Evolutionary conservation across 1,140 invertebrate species (phyloP).

Genomic region (Himalopsyche phryganea): DNA sequence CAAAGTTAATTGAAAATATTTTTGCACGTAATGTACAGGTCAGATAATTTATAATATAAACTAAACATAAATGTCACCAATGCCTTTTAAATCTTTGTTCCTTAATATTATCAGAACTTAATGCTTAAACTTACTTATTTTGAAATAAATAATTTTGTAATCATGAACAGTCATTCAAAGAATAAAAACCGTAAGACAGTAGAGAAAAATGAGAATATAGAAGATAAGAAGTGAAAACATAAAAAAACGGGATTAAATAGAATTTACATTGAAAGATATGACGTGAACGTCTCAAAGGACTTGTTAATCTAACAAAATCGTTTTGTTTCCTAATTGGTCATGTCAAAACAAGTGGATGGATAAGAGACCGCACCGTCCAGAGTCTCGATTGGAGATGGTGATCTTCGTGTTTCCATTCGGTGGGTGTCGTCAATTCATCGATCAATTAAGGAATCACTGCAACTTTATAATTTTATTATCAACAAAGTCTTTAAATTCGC

Average conservation of each 20-base stretch:
- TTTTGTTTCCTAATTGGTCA: slow-evolving; percentile 32
- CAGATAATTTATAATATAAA: slow-evolving; percentile 10
- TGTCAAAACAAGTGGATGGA: slow-evolving; percentile 18
- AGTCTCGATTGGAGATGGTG: neutral
- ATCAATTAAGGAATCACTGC: slow-evolving; percentile 25
- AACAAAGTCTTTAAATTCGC: slow-evolving; percentile 32
- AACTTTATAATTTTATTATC: slow-evolving; percentile 32
- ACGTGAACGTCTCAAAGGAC: slow-evolving; percentile 24
- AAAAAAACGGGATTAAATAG: slow-evolving; percentile 13
- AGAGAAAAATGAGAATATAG: slow-evolving; percentile 13
- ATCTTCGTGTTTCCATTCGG: neutral
- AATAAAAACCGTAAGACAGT: slow-evolving; percentile 12
- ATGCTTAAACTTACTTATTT: slow-evolving; percentile 32
- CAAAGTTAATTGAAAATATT: slow-evolving; percentile 10
- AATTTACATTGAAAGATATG: slow-evolving; percentile 28
- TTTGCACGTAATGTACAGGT: slow-evolving; percentile 13
- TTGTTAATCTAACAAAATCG: slow-evolving; percentile 27
- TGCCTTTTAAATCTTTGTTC: slow-evolving; percentile 24
- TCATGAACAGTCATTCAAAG: slow-evolving; percentile 8
- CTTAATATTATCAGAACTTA: slow-evolving; percentile 31
- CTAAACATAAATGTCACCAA: slow-evolving; percentile 26
- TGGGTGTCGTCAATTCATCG: neutral
- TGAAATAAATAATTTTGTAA: slow-evolving; percentile 31
- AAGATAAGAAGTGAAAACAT: slow-evolving; percentile 9
- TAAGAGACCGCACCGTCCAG: neutral